These are phyloP conservation scores for Hyla sarda DNA, from an alignment of 2,113 vertebrate genomes.

Conservation along the genomic window DNA sequence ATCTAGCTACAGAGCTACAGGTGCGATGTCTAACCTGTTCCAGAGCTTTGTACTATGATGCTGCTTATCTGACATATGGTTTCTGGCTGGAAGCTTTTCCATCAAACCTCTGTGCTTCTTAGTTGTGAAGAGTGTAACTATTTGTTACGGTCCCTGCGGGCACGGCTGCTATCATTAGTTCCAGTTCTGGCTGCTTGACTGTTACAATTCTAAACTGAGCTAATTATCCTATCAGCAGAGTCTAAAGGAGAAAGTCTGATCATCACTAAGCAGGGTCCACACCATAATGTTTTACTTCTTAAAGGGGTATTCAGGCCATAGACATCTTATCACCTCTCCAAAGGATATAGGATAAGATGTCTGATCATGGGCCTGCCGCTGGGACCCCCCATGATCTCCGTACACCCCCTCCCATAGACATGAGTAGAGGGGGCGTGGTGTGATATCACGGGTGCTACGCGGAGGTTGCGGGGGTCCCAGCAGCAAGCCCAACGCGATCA, in stretches of 20 bases:
- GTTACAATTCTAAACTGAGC: constrained; percentile 28
- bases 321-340: too few relatives aligned
- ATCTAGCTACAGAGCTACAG: neutral
- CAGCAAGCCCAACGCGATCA: too few relatives aligned
- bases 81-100: neutral
- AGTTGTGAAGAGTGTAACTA: constrained; percentile 24
- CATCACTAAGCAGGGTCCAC: neutral
- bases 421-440: too few relatives aligned
- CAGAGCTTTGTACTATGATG: neutral
- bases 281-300: too few relatives aligned
- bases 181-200: constrained; percentile 28
- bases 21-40: neutral
- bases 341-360: too few relatives aligned
- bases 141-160: constrained; percentile 33
- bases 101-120: constrained; percentile 20
- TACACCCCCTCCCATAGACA: too few relatives aligned
- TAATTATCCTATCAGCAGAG: constrained; percentile 44
- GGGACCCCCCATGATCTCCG: too few relatives aligned
- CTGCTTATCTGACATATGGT: constrained; percentile 9
- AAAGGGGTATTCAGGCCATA: too few relatives aligned
- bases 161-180: constrained; percentile 33
- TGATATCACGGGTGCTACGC: too few relatives aligned
- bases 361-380: too few relatives aligned
- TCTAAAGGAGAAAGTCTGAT: constrained; percentile 10
- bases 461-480: too few relatives aligned